A percentile compares a stretch with the other conserved stretches of the same genome.
These are phyloP conservation scores for Acanthosoma haemorrhoidale DNA, from an alignment of 2,888 invertebrate species.

Conservation along the genomic window DNA sequence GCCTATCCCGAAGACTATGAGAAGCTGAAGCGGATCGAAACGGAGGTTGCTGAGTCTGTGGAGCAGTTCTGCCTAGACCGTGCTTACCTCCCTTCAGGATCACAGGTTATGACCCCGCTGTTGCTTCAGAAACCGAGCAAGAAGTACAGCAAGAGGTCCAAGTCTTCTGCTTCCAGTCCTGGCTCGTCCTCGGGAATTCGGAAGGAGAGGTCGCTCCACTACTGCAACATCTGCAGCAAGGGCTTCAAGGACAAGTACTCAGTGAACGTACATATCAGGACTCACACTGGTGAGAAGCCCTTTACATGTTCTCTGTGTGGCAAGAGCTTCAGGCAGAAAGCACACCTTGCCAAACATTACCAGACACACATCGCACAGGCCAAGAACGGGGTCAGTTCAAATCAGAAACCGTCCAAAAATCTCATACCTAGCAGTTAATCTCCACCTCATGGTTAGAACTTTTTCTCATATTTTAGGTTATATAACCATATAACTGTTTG, in stretches of 20 bases:
- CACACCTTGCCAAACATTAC: constrained; percentile 86
- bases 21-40: constrained; percentile 75
- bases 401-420: constrained; percentile 36
- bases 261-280: constrained; percentile 94
- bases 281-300: constrained; percentile 97
- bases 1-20: constrained; percentile 75
- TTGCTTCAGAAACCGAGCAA: constrained; percentile 44
- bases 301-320: constrained; percentile 92
- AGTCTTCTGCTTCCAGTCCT: constrained; percentile 52
- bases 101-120: constrained; percentile 53
- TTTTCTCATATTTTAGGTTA: constrained; percentile 18
- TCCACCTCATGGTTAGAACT: constrained; percentile 6
- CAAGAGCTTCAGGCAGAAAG: constrained; percentile 87
- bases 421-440: constrained; percentile 33
- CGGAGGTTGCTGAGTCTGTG: constrained; percentile 72
- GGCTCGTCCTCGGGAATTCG: constrained; percentile 41
- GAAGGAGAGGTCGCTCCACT: constrained; percentile 82
- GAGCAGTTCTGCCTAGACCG: constrained; percentile 51
- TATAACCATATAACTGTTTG: constrained; percentile 8
- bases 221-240: constrained; percentile 88
- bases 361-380: constrained; percentile 83
- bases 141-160: constrained; percentile 55
- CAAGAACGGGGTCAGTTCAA: constrained; percentile 37
- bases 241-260: constrained; percentile 95
- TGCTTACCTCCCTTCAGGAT: constrained; percentile 49